phyloP scores from a whole-genome alignment of 2,888 invertebrate genomes.

The Buathra laborator region DNA sequence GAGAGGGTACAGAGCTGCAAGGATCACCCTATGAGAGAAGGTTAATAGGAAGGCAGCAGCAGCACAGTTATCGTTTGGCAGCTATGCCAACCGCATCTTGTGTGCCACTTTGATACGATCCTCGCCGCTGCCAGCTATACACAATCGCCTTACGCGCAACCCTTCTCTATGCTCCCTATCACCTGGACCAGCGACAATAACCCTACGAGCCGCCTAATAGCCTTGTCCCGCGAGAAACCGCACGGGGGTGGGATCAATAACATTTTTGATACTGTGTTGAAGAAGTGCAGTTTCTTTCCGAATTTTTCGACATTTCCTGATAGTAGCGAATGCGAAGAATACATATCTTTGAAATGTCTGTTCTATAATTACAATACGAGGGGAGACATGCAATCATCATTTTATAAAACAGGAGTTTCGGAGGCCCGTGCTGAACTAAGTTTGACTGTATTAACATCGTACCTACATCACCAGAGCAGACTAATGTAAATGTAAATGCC shows the following conservation, averaged over 20 bases:
- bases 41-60: slow-evolving; percentile 50
- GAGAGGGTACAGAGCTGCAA: slow-evolving; percentile 22
- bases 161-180: slow-evolving; percentile 46
- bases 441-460: slow-evolving; percentile 10
- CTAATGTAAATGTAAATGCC: slow-evolving; percentile 62
- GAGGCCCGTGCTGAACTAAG: not conserved
- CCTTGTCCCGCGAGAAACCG: slow-evolving; percentile 34
- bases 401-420: not conserved
- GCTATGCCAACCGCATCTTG: slow-evolving; percentile 78
- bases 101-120: slow-evolving; percentile 73
- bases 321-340: not conserved
- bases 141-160: slow-evolving; percentile 60
- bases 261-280: not conserved
- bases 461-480: not conserved
- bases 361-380: not conserved
- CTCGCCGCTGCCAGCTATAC: slow-evolving; percentile 40
- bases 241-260: not conserved
- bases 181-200: slow-evolving; percentile 56
- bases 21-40: slow-evolving; percentile 39
- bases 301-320: no score
- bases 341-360: not conserved
- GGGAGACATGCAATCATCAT: slow-evolving; percentile 22
- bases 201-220: slow-evolving; percentile 41
- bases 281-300: no score
- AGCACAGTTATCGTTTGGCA: slow-evolving; percentile 82